Evolutionary conservation across 2,888 invertebrate genomes (phyloP).

Genomic region (Siphlonurus alternatus): DNA sequence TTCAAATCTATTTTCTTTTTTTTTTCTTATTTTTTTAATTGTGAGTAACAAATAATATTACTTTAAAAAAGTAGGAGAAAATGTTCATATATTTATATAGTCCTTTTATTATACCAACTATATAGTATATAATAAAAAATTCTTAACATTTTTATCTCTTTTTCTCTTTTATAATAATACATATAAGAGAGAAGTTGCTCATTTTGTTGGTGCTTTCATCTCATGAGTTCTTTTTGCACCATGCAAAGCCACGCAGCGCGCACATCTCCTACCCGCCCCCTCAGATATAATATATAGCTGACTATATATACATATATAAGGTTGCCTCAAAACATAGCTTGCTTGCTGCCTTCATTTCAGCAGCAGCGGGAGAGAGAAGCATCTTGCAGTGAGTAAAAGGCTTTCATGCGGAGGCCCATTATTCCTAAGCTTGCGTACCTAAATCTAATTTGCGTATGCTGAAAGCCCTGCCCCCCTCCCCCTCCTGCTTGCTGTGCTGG

Average conservation of each 20-base stretch:
- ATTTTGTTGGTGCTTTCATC: neutral
- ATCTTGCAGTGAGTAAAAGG: constrained; percentile 16
- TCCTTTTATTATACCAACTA: too few relatives aligned
- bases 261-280: neutral
- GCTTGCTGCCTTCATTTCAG: constrained; percentile 5
- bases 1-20: too few relatives aligned
- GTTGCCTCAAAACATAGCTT: neutral
- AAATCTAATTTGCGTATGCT: constrained; percentile 24
- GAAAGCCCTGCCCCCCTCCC: constrained; percentile 17
- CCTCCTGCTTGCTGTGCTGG: constrained; percentile 11
- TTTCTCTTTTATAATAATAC: neutral
- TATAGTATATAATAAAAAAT: too few relatives aligned
- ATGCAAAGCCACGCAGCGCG: neutral
- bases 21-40: too few relatives aligned
- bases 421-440: constrained; percentile 22
- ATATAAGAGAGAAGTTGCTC: neutral
- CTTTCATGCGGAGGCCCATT: constrained; percentile 22
- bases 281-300: neutral
- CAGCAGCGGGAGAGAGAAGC: neutral
- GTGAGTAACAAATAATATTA: too few relatives aligned
- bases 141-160: too few relatives aligned
- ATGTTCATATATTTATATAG: too few relatives aligned
- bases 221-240: neutral
- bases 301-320: neutral
- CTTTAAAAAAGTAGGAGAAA: too few relatives aligned